phyloP scores from a whole-genome alignment of 2,888 invertebrate species.

The Netelia virgata region DNA sequence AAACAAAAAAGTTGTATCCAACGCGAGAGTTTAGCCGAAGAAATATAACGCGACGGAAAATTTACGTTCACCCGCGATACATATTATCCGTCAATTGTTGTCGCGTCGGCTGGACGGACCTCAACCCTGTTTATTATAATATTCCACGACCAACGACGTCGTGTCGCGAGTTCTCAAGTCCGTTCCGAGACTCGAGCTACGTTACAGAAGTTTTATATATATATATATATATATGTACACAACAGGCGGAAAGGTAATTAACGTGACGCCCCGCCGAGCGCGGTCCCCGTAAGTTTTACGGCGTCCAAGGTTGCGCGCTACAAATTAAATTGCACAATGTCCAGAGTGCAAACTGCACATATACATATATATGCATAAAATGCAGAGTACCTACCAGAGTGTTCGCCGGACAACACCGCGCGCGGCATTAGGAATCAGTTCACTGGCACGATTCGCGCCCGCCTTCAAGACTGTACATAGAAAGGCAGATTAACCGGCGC shows the following conservation, averaged over 20 bases:
- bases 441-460: slow-evolving; percentile 70
- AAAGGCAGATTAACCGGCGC: slow-evolving; percentile 71
- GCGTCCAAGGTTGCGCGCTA: slow-evolving; percentile 76
- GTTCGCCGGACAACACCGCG: slow-evolving; percentile 34
- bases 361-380: slow-evolving; percentile 11
- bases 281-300: slow-evolving; percentile 59
- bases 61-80: not conserved
- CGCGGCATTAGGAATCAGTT: slow-evolving; percentile 75
- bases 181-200: slow-evolving; percentile 18
- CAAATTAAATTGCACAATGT: slow-evolving; percentile 79
- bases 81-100: slow-evolving; percentile 38
- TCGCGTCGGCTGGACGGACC: slow-evolving; percentile 11
- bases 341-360: slow-evolving; percentile 11
- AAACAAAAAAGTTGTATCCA: not conserved
- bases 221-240: slow-evolving; percentile 20
- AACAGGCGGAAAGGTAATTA: slow-evolving; percentile 74
- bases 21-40: not conserved
- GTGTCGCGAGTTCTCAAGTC: slow-evolving; percentile 43
- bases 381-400: slow-evolving; percentile 1
- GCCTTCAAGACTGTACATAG: slow-evolving; percentile 62
- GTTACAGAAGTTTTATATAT: slow-evolving; percentile 34
- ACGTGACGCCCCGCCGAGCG: slow-evolving; percentile 67
- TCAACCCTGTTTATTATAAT: slow-evolving; percentile 40
- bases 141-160: slow-evolving; percentile 30
- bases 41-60: not conserved